Conservation (phyloP, 2,888 invertebrate genomes). For the Pachliopta kotzebuea region DNA sequence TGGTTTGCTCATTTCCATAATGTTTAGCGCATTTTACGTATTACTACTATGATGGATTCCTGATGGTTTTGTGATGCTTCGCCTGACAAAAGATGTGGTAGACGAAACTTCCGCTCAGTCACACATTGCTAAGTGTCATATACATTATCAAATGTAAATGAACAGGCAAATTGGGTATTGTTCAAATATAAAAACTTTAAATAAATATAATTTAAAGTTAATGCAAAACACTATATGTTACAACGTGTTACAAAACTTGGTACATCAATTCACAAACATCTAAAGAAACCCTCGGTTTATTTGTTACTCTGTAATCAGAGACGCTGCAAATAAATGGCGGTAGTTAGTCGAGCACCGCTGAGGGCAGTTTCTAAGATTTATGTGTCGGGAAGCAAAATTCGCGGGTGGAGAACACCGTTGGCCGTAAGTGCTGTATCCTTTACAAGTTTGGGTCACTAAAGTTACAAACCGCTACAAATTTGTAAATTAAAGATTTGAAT, state of each 20-base stretch:
- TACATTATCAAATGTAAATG: too few relatives aligned
- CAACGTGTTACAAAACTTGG: constrained; percentile 20
- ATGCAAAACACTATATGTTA: neutral
- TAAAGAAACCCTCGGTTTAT: constrained; percentile 36
- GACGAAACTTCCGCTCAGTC: neutral
- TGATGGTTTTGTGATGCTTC: constrained; percentile 19
- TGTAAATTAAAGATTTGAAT: constrained; percentile 4
- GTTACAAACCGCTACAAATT: constrained; percentile 1
- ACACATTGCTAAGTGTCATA: neutral
- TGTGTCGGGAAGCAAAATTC: constrained; percentile 46
- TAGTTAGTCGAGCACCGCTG: constrained; percentile 72
- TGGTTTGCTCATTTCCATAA: neutral
- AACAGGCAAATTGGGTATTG: too few relatives aligned
- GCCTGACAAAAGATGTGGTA: constrained; percentile 5
- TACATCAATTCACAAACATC: constrained; percentile 27
- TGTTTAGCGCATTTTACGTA: neutral
- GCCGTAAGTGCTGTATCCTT: constrained; percentile 27
- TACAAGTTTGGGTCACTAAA: constrained; percentile 27
- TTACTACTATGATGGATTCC: constrained; percentile 15
- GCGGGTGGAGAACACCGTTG: constrained; percentile 30
- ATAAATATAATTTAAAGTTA: too few relatives aligned
- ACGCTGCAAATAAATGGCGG: constrained; percentile 69
- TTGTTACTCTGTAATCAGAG: constrained; percentile 63
- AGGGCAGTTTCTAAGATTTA: constrained; percentile 72
- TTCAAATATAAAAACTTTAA: too few relatives aligned